These are phyloP conservation scores for Choristoneura fumiferana DNA, from an alignment of 1,140 invertebrate genomes.

Conservation along the genomic window DNA sequence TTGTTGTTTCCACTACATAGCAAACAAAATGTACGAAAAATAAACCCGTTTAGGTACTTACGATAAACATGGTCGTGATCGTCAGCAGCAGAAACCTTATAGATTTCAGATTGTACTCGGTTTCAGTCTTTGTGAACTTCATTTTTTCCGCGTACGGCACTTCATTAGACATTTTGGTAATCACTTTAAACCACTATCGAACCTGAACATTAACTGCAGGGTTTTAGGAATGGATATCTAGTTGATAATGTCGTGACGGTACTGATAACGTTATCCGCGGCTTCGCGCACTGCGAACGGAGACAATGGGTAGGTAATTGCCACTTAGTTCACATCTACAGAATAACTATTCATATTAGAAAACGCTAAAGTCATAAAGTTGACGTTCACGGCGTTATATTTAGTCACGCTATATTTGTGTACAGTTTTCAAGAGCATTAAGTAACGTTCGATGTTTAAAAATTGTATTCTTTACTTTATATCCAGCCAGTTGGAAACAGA, in stretches of 20 bases:
- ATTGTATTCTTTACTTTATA: no score
- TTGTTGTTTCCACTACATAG: no score
- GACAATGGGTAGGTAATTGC: conserved; percentile 11
- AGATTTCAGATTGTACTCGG: conserved; percentile 71
- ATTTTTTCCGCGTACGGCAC: conserved; percentile 32
- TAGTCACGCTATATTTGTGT: background rate
- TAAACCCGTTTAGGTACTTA: conserved; percentile 48
- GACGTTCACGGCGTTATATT: background rate
- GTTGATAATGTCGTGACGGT: conserved; percentile 10
- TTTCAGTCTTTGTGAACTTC: conserved; percentile 60
- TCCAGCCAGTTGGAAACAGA: no score
- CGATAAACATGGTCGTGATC: conserved; percentile 70
- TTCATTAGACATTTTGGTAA: background rate
- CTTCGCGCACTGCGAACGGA: background rate
- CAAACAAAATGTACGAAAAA: no score
- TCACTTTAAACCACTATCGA: background rate
- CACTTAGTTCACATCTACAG: background rate
- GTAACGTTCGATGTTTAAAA: no score
- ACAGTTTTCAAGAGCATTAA: background rate
- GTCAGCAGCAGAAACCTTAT: conserved; percentile 67
- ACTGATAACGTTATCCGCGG: conserved; percentile 1
- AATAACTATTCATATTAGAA: conserved; percentile 8
- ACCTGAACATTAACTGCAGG: background rate
- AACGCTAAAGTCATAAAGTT: background rate
- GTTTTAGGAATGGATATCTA: conserved; percentile 2